Conservation (phyloP, 2,113 vertebrate species). For the Pelecanus crispus region DNA sequence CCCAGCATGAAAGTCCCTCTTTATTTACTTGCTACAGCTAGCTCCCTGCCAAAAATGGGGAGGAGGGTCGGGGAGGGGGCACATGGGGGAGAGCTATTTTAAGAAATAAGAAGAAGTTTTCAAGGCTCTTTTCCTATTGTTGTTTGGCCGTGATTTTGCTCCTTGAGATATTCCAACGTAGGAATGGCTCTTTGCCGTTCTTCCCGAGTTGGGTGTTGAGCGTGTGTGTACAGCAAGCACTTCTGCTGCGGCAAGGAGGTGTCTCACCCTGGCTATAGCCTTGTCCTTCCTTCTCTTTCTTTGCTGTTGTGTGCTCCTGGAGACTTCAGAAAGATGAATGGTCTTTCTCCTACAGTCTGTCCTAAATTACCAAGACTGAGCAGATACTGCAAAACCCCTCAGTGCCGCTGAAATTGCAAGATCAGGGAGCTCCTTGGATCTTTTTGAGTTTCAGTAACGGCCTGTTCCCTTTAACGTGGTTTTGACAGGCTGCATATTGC, state of each 20-base stretch:
- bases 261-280: neutral
- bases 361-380: neutral
- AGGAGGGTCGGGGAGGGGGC: accelerated
- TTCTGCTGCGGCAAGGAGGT: neutral
- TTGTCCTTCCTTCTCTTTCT: neutral
- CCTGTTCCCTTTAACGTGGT: neutral
- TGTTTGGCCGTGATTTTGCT: neutral
- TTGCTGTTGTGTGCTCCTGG: neutral
- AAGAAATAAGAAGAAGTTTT: neutral
- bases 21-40: neutral
- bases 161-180: neutral
- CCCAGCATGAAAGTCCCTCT: conserved; percentile 22
- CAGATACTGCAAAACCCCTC: neutral
- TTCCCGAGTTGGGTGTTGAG: neutral
- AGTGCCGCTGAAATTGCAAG: neutral
- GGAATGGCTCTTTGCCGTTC: neutral
- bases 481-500: conserved; percentile 37
- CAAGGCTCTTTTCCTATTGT: neutral
- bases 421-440: neutral
- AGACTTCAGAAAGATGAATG: neutral
- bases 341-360: neutral
- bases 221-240: neutral
- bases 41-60: neutral
- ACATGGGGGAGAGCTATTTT: neutral
- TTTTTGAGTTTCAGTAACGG: neutral